Base-by-base conservation (phyloP, 2,888 invertebrate genomes). In the Hoplodrina blanda region DNA sequence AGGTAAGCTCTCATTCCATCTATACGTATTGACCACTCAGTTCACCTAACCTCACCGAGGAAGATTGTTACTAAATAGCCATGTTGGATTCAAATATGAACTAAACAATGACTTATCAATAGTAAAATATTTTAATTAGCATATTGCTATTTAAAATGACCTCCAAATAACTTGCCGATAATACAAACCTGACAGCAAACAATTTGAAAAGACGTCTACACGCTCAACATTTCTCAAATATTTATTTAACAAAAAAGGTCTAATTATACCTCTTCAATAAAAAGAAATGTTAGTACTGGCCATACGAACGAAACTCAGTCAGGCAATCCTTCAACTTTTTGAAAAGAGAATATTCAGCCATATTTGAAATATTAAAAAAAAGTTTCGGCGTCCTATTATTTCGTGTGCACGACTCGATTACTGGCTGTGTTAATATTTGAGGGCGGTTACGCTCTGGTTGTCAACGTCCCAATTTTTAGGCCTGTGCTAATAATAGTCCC, bases 381-480 rank as follows among this genome's bases (percentile, higher is more conserved):
- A 56, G 33, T 63, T 19, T 11, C 19, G 17, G 41, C 19, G 20
- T 44, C 59, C 19, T 61, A 54, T 73, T 64, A 66, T 66, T 59
- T 69, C 61, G 69, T 70, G 68, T 56, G 49, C 60, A 50, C 68
- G 61, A 66, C 73, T 76, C 62, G 61, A 76, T 78, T 69, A 68
- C 69, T 57, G 62, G 11, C 70, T 66, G 64, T 75, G 59, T 75
- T 78, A 76, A 81, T 81, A 84, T 81, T 81, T 76, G 17, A 69
- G 68, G 70, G 56, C 37, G 54, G 59, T 64, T 46, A 53, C 57
- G 66, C 66, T 65, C 55, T 62, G 68, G 61, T 70, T 66, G 78
- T 67, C 68, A 65, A 19, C 50, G 64, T 73, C 54, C 75, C 71
- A 71, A 76, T 71, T 71, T 78, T 73, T 64, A 17, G 17, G 33